Conservation (phyloP, 1,140 invertebrate species). For the Mamestra configurata region DNA sequence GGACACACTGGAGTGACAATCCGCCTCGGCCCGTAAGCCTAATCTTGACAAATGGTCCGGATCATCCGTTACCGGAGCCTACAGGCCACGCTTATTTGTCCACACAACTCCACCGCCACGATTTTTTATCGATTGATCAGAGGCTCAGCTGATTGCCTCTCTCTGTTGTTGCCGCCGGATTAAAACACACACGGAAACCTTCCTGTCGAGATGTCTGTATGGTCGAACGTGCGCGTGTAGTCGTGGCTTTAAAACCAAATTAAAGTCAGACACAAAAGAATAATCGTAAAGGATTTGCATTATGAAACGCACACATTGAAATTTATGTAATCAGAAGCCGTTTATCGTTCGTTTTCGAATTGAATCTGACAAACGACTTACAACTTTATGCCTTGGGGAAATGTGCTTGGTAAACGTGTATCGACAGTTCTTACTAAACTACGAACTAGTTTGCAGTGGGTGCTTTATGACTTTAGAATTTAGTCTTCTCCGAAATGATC, state of each 20-base stretch:
- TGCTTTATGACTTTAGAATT: background rate
- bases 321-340: constrained; percentile 29
- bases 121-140: constrained; percentile 86
- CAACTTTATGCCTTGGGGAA: constrained; percentile 22
- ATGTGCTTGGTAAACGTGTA: background rate
- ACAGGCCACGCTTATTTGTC: constrained; percentile 73
- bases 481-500: too few relatives aligned
- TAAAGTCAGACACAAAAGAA: constrained; percentile 66
- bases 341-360: constrained; percentile 48
- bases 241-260: constrained; percentile 60
- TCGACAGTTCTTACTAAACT: background rate
- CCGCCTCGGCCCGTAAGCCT: constrained; percentile 63
- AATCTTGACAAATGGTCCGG: constrained; percentile 85
- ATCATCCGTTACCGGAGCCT: constrained; percentile 72
- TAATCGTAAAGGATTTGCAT: constrained; percentile 68
- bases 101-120: constrained; percentile 70
- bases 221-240: constrained; percentile 26
- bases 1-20: constrained; percentile 28
- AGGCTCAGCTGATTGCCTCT: constrained; percentile 82
- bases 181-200: constrained; percentile 60
- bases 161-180: constrained; percentile 84
- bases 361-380: constrained; percentile 39
- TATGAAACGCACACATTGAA: constrained; percentile 61
- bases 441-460: background rate
- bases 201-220: background rate